These are phyloP conservation scores for Rhopilema esculentum DNA, from an alignment of 30 jellyfish, hydroid and myxozoan species.

Conservation along the genomic window DNA sequence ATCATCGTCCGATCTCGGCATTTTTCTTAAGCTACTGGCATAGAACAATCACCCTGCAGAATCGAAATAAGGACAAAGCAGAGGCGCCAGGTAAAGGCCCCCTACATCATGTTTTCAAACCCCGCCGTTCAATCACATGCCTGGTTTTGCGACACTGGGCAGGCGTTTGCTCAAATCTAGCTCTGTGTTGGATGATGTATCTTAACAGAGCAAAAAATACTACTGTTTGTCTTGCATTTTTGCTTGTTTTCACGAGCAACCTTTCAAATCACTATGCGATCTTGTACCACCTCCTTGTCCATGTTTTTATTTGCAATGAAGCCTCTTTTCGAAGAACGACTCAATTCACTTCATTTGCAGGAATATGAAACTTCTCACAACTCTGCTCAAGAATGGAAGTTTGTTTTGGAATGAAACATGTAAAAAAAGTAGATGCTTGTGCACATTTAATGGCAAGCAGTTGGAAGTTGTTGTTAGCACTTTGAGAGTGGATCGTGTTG, in stretches of 20 bases:
- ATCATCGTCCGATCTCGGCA: neutral
- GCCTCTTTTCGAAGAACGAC: neutral
- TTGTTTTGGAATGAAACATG: neutral
- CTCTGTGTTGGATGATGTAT: no score
- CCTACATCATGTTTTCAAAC: no score
- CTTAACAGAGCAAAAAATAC: no score
- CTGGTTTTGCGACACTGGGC: no score
- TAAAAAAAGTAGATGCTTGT: neutral
- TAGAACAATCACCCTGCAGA: neutral
- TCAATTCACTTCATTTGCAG: neutral
- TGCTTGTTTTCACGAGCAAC: no score
- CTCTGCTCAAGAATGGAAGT: neutral
- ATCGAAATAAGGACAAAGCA: no score
- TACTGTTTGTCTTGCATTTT: no score
- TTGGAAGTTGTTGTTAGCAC: constrained; percentile 72
- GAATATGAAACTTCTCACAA: neutral
- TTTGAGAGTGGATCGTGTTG: constrained; percentile 76
- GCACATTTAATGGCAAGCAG: constrained; percentile 30
- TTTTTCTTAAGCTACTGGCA: neutral
- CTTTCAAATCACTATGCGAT: no score
- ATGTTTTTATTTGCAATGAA: neutral
- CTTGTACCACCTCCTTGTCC: neutral
- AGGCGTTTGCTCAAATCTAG: no score
- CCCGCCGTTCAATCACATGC: no score
- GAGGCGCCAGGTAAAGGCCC: no score